Evolutionary conservation across 2,888 invertebrate species (phyloP).

Genomic region (Macrosoma leucophasiata): DNA sequence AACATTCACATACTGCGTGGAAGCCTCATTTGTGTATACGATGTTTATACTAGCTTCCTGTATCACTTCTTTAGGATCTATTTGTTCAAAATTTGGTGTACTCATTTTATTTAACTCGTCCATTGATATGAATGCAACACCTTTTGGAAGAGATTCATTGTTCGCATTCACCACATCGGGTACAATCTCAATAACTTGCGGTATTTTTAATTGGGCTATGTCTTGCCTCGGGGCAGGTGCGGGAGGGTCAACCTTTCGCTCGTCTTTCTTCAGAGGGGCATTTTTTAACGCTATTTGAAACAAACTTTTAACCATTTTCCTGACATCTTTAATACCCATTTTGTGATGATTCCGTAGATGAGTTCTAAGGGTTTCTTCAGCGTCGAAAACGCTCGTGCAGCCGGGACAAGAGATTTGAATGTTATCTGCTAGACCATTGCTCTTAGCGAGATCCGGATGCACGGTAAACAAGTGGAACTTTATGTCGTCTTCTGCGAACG

Average conservation of each 20-base stretch:
- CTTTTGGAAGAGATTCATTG: slow-evolving; percentile 50
- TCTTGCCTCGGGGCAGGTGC: slow-evolving; percentile 32
- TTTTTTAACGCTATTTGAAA: slow-evolving; percentile 64
- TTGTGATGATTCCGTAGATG: slow-evolving; percentile 82
- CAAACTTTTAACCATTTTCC: slow-evolving; percentile 74
- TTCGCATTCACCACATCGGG: slow-evolving; percentile 49
- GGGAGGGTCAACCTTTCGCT: slow-evolving; percentile 29
- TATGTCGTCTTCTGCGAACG: slow-evolving; percentile 69
- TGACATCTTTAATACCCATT: slow-evolving; percentile 77
- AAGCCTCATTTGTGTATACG: slow-evolving; percentile 58
- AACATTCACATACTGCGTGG: slow-evolving; percentile 55
- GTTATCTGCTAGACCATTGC: slow-evolving; percentile 70
- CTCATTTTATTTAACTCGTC: slow-evolving; percentile 68
- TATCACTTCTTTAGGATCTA: slow-evolving; percentile 68
- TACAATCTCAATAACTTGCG: slow-evolving; percentile 65
- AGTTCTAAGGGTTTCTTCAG: slow-evolving; percentile 76
- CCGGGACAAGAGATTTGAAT: slow-evolving; percentile 79
- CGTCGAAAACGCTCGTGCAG: slow-evolving; percentile 79
- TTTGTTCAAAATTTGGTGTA: slow-evolving; percentile 61
- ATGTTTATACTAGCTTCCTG: slow-evolving; percentile 70
- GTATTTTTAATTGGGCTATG: slow-evolving; percentile 53
- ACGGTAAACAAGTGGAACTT: slow-evolving; percentile 68
- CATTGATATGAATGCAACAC: slow-evolving; percentile 62
- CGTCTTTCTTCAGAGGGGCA: slow-evolving; percentile 60
- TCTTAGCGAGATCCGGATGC: slow-evolving; percentile 66